Evolutionary conservation across 2,888 invertebrate species (phyloP).

Genomic region (Acronicta psi): DNA sequence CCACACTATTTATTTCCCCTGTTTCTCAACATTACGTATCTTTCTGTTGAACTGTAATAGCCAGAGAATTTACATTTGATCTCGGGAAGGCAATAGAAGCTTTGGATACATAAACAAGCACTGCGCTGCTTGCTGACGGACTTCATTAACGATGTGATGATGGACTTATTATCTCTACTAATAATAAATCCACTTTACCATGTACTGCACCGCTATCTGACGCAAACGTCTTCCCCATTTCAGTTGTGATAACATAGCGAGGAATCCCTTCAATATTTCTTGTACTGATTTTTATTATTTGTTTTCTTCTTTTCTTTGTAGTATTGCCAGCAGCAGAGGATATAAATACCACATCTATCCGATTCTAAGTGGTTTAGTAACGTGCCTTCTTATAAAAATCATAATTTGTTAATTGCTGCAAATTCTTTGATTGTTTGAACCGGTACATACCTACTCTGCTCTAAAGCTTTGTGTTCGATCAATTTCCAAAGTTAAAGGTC

Average conservation of each 20-base stretch:
- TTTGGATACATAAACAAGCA: conserved; percentile 41
- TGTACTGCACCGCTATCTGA: conserved; percentile 25
- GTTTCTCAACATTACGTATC: conserved; percentile 8
- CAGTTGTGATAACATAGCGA: conserved; percentile 28
- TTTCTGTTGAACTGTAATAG: conserved; percentile 11
- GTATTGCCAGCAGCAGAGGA: neutral
- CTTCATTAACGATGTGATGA: conserved; percentile 52
- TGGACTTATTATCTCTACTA: conserved; percentile 54
- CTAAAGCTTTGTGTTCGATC: too few species aligned
- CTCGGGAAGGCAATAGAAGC: conserved; percentile 29
- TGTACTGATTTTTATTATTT: conserved; percentile 2
- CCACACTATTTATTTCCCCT: neutral
- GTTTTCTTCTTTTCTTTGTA: neutral
- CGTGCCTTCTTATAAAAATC: too few species aligned
- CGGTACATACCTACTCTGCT: too few species aligned
- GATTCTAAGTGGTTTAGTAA: too few species aligned
- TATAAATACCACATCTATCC: neutral
- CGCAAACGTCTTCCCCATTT: conserved; percentile 26
- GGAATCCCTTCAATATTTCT: conserved; percentile 6
- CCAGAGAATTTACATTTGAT: conserved; percentile 35
- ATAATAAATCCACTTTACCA: conserved; percentile 49
- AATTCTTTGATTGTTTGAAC: too few species aligned
- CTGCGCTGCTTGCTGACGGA: conserved; percentile 30
- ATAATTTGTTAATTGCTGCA: too few species aligned
- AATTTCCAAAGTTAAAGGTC: too few species aligned